Conservation (phyloP, 2,888 invertebrate species). For the Coleophora flavipennella region DNA sequence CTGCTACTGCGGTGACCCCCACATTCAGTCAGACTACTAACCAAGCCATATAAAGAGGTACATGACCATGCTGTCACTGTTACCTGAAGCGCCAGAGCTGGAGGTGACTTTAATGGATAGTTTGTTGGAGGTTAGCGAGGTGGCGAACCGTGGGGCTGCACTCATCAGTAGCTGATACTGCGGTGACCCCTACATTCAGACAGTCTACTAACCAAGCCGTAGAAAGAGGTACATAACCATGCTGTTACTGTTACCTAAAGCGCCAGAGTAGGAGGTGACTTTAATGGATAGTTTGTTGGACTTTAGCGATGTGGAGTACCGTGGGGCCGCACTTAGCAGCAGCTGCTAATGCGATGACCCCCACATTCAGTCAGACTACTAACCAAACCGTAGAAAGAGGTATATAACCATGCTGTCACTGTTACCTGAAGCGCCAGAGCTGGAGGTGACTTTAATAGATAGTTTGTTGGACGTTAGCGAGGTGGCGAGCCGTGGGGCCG, state of each 20-base stretch:
- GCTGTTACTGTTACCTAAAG: no score
- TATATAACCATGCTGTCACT: no score
- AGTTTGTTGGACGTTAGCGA: constrained; percentile 71
- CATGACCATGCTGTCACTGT: no score
- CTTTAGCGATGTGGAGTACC: constrained; percentile 54
- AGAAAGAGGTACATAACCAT: no score
- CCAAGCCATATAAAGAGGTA: no score
- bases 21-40: no score
- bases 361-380: constrained; percentile 63
- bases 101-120: constrained; percentile 80
- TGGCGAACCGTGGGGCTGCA: constrained; percentile 58
- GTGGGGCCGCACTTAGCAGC: constrained; percentile 56
- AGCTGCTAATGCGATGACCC: constrained; percentile 57
- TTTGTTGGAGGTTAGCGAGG: constrained; percentile 65
- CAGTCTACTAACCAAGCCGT: no score
- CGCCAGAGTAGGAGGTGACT: constrained; percentile 67
- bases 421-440: constrained; percentile 56
- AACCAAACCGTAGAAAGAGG: no score
- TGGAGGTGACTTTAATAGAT: constrained; percentile 78
- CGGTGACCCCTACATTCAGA: constrained; percentile 64
- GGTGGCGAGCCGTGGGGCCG: constrained; percentile 58
- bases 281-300: constrained; percentile 80
- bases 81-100: no score
- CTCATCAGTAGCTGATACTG: constrained; percentile 58
- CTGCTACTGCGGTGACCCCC: constrained; percentile 59